These are phyloP conservation scores for Drosophila mettleri DNA, from an alignment of 2,888 invertebrate species.

Conservation along the genomic window DNA sequence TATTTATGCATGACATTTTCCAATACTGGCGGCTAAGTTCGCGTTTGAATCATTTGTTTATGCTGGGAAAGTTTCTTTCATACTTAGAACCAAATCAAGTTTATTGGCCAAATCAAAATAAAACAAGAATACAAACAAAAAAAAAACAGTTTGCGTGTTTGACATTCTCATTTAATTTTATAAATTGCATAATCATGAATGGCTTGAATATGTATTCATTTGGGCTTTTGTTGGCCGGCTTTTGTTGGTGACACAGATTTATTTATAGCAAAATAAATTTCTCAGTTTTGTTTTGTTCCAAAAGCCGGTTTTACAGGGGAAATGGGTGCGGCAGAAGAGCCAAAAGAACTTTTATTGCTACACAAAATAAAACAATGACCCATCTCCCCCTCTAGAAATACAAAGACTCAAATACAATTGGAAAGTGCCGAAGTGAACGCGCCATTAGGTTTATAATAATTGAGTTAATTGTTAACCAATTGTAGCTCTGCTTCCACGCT, in stretches of 20 bases:
- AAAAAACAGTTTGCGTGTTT: conserved; percentile 61
- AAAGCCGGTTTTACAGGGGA: conserved; percentile 56
- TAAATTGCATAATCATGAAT: conserved; percentile 74
- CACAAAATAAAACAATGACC: conserved; percentile 14
- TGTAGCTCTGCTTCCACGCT: conserved; percentile 30
- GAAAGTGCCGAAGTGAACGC: conserved; percentile 36
- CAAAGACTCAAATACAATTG: not conserved
- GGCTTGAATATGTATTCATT: conserved; percentile 49
- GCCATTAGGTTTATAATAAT: conserved; percentile 25
- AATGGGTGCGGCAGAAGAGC: conserved; percentile 56
- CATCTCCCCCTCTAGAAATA: not conserved
- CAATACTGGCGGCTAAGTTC: conserved; percentile 51
- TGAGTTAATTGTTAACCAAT: conserved; percentile 36
- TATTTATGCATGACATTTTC: conserved; percentile 59
- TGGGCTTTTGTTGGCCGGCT: conserved; percentile 32
- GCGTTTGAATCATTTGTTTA: conserved; percentile 46
- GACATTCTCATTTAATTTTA: conserved; percentile 71
- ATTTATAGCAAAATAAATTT: conserved; percentile 61
- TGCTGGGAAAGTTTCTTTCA: conserved; percentile 55
- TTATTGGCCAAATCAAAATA: conserved; percentile 29
- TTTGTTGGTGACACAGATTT: conserved; percentile 69
- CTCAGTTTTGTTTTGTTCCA: conserved; percentile 42
- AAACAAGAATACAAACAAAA: not conserved
- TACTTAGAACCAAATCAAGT: conserved; percentile 43
- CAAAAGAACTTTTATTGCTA: conserved; percentile 24